Conservation (phyloP, 37 sponge, comb jelly and placozoan genomes). For the Cliona cf. orientalis region DNA sequence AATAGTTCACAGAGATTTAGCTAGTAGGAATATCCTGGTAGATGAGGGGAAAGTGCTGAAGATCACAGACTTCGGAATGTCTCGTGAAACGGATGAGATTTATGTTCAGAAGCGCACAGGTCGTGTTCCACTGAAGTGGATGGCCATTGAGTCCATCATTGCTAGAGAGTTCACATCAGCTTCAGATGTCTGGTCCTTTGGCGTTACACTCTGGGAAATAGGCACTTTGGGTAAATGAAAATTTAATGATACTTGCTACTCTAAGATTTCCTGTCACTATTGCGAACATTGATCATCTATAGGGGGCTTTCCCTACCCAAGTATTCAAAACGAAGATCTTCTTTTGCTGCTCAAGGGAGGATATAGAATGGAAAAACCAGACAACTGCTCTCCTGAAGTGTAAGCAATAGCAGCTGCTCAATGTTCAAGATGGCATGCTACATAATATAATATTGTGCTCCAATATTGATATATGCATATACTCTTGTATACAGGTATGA, state of each 20-base stretch:
- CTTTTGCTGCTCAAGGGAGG: conserved; percentile 47
- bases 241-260: too few relatives aligned
- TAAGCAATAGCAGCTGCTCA: too few relatives aligned
- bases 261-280: too few relatives aligned
- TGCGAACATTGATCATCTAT: neutral
- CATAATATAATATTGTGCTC: too few relatives aligned
- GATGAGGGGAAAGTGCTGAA: conserved; percentile 69
- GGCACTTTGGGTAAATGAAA: conserved; percentile 67
- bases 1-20: conserved; percentile 81
- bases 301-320: conserved; percentile 75
- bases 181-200: conserved; percentile 85
- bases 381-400: conserved; percentile 71
- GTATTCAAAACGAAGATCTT: conserved; percentile 22
- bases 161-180: conserved; percentile 73
- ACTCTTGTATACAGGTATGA: conserved; percentile 46
- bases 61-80: conserved; percentile 86
- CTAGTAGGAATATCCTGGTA: conserved; percentile 81
- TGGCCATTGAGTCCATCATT: conserved; percentile 80
- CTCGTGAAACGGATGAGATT: conserved; percentile 50
- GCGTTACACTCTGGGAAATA: conserved; percentile 78
- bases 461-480: neutral
- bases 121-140: conserved; percentile 75
- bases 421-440: too few relatives aligned
- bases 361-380: conserved; percentile 60
- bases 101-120: conserved; percentile 68